Conservation (phyloP, 2,113 vertebrate genomes). For the Poeciliopsis turrubarensis region DNA sequence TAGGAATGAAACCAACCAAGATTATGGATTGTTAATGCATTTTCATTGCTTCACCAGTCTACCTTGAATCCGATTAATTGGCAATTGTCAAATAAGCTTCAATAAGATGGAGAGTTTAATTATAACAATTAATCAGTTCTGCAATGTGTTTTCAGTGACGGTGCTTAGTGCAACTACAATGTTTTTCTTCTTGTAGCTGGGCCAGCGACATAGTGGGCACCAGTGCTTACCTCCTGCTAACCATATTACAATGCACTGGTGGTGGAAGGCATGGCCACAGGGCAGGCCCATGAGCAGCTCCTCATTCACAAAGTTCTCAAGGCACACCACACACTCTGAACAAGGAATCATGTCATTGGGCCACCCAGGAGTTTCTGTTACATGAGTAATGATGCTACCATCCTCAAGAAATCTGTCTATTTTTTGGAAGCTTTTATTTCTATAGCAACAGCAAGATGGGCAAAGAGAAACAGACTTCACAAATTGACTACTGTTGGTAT, state of each 20-base stretch:
- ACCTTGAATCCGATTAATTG: background rate
- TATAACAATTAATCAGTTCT: conserved; percentile 17
- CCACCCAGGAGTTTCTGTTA: conserved; percentile 77
- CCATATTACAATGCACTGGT: conserved; percentile 95
- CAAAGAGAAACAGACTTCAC: background rate
- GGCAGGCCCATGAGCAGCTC: conserved; percentile 93
- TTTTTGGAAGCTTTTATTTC: background rate
- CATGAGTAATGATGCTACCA: conserved; percentile 26
- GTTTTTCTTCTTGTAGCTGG: conserved; percentile 92
- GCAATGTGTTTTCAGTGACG: background rate
- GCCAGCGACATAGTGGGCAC: conserved; percentile 96
- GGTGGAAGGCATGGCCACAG: conserved; percentile 95
- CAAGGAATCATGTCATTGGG: conserved; percentile 86
- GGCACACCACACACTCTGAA: conserved; percentile 95
- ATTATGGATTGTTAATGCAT: background rate
- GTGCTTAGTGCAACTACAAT: conserved; percentile 50
- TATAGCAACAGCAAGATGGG: background rate
- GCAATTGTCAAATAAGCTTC: background rate
- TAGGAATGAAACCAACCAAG: background rate
- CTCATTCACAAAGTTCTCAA: conserved; percentile 88
- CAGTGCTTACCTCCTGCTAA: conserved; percentile 90
- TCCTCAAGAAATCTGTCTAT: background rate
- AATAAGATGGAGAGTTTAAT: background rate
- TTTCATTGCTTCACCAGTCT: background rate
- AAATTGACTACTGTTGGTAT: background rate